A percentile compares a stretch with the other conserved stretches of the same genome.
These are phyloP conservation scores for Pantherophis guttatus DNA, from an alignment of 2,113 vertebrate species.

Conservation along the genomic window DNA sequence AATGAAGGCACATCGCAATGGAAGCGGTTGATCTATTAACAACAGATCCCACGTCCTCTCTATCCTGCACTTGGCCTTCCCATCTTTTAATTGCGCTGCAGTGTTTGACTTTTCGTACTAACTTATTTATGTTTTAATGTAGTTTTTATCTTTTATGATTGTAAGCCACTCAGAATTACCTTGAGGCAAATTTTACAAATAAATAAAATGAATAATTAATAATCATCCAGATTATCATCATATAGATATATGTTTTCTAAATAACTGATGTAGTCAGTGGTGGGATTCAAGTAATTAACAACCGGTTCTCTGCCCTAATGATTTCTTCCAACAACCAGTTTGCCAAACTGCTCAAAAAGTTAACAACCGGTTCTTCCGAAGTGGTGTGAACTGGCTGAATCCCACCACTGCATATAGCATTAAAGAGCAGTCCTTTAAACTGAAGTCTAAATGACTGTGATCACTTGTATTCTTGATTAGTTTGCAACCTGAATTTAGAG, in stretches of 20 bases:
- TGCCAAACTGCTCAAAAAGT: no score
- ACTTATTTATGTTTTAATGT: neutral
- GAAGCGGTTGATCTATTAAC: no score
- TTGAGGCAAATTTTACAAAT: neutral
- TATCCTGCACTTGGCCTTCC: neutral
- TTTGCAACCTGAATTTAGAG: neutral
- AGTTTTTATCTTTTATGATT: neutral
- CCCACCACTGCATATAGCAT: neutral
- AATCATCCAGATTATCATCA: neutral
- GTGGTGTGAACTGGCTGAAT: no score
- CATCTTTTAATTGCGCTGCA: neutral
- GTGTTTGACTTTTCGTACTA: neutral
- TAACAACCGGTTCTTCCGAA: no score
- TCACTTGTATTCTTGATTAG: neutral
- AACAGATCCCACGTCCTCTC: neutral
- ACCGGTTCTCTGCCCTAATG: no score
- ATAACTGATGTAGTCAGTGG: neutral
- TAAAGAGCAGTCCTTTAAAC: neutral
- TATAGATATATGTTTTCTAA: neutral
- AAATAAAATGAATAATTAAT: neutral
- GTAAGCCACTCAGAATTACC: neutral
- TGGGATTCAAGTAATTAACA: no score
- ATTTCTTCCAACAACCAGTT: no score
- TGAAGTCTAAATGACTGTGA: neutral
- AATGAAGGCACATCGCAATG: no score